Conservation (phyloP, 2,797 vertebrate species). For the Nyctibius grandis region DNA sequence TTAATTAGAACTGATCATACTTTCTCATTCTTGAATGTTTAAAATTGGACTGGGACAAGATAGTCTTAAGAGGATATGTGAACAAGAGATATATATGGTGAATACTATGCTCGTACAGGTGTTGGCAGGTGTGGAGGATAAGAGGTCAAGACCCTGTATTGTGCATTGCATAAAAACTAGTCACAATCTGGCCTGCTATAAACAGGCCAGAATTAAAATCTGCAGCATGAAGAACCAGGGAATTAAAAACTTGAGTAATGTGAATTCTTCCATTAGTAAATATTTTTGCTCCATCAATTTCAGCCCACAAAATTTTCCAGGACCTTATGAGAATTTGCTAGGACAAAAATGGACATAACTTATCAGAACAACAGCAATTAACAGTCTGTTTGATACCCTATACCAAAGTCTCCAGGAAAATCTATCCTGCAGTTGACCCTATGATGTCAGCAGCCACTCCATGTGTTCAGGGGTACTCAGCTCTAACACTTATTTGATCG, state of each 20-base stretch:
- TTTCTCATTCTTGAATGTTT: background rate
- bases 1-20: background rate
- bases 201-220: background rate
- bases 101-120: background rate
- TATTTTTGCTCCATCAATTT: background rate
- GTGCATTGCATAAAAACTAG: background rate
- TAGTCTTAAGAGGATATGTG: background rate
- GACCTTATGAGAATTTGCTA: background rate
- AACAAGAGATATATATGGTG: background rate
- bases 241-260: background rate
- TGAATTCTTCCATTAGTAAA: background rate
- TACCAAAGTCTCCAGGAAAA: background rate
- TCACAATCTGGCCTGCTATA: background rate
- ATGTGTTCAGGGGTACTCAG: background rate
- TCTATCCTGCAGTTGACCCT: slow-evolving; percentile 4
- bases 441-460: slow-evolving; percentile 34
- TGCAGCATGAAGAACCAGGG: background rate
- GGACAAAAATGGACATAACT: background rate
- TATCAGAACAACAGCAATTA: background rate
- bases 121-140: background rate
- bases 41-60: background rate
- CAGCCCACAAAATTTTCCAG: background rate
- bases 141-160: background rate
- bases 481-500: slow-evolving; percentile 26
- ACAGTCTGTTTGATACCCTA: background rate